Base-by-base conservation (phyloP, 2,113 vertebrate genomes). In the Rhinopomastus cyanomelas region DNA sequence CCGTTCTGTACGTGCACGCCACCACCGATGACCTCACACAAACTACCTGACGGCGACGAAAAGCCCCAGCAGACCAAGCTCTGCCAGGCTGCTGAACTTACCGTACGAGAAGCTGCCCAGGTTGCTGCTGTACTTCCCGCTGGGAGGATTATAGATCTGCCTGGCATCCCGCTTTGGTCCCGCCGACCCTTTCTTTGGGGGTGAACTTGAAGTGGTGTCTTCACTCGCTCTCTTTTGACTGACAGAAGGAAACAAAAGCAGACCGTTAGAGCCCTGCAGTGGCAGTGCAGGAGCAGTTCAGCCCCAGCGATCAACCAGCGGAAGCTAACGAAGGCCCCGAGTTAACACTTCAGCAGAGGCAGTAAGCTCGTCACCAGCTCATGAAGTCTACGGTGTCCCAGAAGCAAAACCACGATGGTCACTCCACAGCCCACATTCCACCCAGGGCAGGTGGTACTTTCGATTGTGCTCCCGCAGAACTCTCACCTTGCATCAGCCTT, bases 141-240 rank as follows among this genome's bases (percentile, higher is more conserved):
- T 99, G 75, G 99, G 99, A 52, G 99, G 99, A 73, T 99, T 99
- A 95, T 99, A 99, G 92, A 99, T 99, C 95, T 99, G 99, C 46
- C 99, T 97, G 27, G 99, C 98, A 71, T 99, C 99, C 80, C 99
- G 97, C 94, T 99, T 98, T 92, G 98, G 98, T 96, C 98, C 98
- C 62, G 98, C 94, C 12, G 98, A 91, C 77, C 98, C 96, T 77
- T 99, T 99, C 95, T 99, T 99, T 94, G 97, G 97, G 88, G 97
- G 96, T 51, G 96, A 98, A 82, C 96, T 96, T 32, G 98, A 97
- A 30, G 97, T 96, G 80, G 98, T 95, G 78, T 99, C 98, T 93
- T 99, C 99, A 91, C 48, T 96, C 32, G 98, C 92, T 91, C 99
- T 98, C 94, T 99, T 99, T 88, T 98, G 98, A 73, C 99, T 99